Percentiles rank a stretch among this genome's conserved stretches.
phyloP scores from a whole-genome alignment of 2,113 vertebrate genomes.

The Entosphenus tridentatus region DNA sequence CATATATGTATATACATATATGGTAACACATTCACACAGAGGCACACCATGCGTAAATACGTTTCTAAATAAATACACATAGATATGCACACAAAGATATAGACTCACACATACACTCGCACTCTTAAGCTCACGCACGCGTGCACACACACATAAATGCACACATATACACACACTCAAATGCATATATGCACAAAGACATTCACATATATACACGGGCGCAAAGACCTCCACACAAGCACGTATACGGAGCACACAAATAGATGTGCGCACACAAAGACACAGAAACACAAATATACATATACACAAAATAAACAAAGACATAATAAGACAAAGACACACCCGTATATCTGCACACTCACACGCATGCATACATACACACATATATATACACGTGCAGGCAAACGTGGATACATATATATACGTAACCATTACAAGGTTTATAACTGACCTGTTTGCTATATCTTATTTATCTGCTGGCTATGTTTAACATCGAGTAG shows the following conservation, averaged over 20 bases:
- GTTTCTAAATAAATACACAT: not conserved
- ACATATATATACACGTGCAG: not conserved
- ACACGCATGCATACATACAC: not conserved
- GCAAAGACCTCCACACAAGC: conserved; percentile 21
- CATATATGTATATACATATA: not conserved
- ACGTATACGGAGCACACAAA: not conserved
- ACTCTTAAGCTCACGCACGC: not conserved
- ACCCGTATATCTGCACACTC: not conserved
- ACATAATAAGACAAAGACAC: not conserved
- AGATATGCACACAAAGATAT: conserved; percentile 7
- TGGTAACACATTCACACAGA: not conserved
- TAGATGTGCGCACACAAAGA: not conserved
- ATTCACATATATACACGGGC: conserved; percentile 11
- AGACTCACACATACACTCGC: conserved; percentile 6
- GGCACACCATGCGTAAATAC: not conserved
- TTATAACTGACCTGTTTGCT: no score
- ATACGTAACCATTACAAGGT: not conserved
- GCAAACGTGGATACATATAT: not conserved
- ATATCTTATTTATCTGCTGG: no score
- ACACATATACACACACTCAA: conserved; percentile 9
- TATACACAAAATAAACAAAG: not conserved
- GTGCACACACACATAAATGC: not conserved
- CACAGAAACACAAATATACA: not conserved
- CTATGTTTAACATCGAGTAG: no score
- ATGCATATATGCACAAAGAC: conserved; percentile 8